phyloP scores from a whole-genome alignment of 2,888 invertebrate species.

The Cylloceria caligata region DNA sequence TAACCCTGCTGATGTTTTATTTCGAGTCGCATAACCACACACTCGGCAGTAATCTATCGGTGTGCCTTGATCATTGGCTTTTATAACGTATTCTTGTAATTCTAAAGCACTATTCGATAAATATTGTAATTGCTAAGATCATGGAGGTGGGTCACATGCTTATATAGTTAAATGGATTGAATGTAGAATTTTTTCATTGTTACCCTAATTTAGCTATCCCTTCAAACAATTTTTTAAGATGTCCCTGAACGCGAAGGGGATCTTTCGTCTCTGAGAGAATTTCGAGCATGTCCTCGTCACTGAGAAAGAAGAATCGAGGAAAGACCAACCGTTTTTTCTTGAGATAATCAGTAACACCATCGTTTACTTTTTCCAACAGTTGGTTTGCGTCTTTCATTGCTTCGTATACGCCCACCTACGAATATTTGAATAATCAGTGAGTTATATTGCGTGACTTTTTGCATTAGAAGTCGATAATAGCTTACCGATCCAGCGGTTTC shows the following conservation, averaged over 20 bases:
- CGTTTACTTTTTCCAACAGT: slow-evolving; percentile 92
- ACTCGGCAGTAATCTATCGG: no score
- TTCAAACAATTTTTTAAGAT: slow-evolving; percentile 95
- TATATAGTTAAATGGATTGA: no score
- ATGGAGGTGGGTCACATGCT: no score
- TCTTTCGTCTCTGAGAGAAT: slow-evolving; percentile 96
- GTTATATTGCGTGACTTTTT: not conserved
- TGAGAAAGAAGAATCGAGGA: slow-evolving; percentile 95
- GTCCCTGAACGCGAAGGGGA: slow-evolving; percentile 93
- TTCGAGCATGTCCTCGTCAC: slow-evolving; percentile 96
- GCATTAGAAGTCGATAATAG: not conserved
- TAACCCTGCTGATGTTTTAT: no score
- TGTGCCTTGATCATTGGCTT: no score
- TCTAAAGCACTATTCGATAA: no score
- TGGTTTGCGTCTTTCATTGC: slow-evolving; percentile 89
- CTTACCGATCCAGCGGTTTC: slow-evolving; percentile 87
- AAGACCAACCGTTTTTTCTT: slow-evolving; percentile 94
- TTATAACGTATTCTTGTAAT: no score
- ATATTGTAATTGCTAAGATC: no score
- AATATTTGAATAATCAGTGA: slow-evolving; percentile 6
- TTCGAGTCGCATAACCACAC: no score
- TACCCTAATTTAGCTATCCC: slow-evolving; percentile 90
- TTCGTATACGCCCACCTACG: slow-evolving; percentile 88
- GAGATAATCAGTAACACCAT: slow-evolving; percentile 92
- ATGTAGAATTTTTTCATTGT: slow-evolving; percentile 24